phyloP scores from a whole-genome alignment of 2,113 vertebrate genomes.

The Grus americana region DNA sequence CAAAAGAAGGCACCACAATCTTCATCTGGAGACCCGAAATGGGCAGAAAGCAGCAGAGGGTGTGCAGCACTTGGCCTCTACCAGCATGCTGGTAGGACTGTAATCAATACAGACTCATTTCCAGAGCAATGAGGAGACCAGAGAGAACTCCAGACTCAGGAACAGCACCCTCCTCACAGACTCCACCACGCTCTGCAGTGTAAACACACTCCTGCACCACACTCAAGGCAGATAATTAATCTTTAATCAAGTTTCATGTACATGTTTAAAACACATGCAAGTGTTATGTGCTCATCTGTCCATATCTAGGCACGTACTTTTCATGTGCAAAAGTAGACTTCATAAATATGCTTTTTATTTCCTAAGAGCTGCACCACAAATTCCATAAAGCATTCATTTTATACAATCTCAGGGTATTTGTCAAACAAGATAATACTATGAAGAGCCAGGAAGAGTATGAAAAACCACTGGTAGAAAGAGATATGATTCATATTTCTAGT shows the following conservation, averaged over 20 bases:
- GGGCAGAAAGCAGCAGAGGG: background rate
- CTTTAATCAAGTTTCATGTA: background rate
- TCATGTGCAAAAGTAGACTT: background rate
- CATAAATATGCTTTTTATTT: constrained; percentile 10
- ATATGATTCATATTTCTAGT: background rate
- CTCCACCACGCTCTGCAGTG: background rate
- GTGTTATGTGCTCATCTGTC: background rate
- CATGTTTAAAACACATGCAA: background rate
- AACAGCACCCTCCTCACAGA: background rate
- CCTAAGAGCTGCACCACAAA: constrained; percentile 7
- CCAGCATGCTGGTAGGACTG: background rate
- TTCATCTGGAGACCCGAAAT: background rate
- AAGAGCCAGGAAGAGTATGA: background rate
- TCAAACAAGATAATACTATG: constrained; percentile 13
- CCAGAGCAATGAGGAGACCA: background rate
- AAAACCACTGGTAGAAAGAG: background rate
- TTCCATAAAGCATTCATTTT: constrained; percentile 11
- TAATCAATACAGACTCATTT: background rate
- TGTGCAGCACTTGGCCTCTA: background rate
- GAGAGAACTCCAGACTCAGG: background rate
- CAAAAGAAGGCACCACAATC: background rate
- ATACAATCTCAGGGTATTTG: background rate
- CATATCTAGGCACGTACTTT: background rate
- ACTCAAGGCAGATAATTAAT: background rate
- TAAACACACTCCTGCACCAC: background rate